Conservation (phyloP, 1,140 invertebrate genomes). For the Bombus vancouverensis region DNA sequence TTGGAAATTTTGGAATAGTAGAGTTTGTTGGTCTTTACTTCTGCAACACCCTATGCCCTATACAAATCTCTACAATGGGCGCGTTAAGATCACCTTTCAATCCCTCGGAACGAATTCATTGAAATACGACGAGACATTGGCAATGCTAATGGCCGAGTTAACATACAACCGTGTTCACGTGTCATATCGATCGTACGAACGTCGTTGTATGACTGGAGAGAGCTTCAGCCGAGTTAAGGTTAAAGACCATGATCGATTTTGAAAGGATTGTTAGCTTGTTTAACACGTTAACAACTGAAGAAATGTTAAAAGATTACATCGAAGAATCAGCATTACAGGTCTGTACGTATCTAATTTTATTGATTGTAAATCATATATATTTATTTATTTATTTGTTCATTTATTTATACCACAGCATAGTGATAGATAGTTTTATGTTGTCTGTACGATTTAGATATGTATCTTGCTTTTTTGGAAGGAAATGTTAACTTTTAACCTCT, state of each 20-base stretch:
- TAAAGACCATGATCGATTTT: neutral
- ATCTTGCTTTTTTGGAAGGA: too few relatives aligned
- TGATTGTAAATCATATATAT: too few relatives aligned
- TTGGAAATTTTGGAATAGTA: too few relatives aligned
- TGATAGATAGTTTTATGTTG: too few relatives aligned
- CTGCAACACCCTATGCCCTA: neutral
- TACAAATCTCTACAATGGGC: neutral
- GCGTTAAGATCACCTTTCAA: neutral
- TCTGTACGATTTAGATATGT: too few relatives aligned
- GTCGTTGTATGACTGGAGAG: neutral
- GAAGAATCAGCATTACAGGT: neutral
- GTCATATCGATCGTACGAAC: slow-evolving; percentile 3
- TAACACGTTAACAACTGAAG: neutral
- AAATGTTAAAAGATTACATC: neutral
- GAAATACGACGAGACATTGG: neutral
- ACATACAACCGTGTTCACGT: neutral
- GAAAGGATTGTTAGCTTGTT: neutral
- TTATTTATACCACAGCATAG: neutral
- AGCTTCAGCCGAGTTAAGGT: slow-evolving; percentile 23
- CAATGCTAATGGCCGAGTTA: neutral
- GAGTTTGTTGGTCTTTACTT: neutral
- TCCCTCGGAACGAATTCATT: neutral
- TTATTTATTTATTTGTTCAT: neutral
- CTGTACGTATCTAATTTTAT: neutral
- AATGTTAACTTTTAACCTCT: too few relatives aligned